Evolutionary conservation across 2,113 vertebrate genomes (phyloP).

Genomic region (Podilymbus podiceps): DNA sequence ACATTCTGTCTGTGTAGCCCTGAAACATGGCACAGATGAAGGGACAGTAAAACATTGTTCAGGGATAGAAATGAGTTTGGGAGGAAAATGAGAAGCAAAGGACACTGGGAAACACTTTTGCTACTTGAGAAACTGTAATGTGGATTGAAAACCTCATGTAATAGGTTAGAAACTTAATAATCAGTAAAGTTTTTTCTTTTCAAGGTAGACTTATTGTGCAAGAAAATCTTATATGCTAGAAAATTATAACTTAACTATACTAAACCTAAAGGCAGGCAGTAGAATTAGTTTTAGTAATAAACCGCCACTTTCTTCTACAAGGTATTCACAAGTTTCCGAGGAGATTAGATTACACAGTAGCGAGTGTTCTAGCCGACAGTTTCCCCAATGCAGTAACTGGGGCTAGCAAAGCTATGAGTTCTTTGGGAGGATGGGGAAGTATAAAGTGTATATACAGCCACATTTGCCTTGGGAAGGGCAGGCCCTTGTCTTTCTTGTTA

Average conservation of each 20-base stretch:
- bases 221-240: not conserved
- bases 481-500: not conserved
- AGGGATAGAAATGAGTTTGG: not conserved
- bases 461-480: not conserved
- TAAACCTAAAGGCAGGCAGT: not conserved
- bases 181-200: not conserved
- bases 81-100: not conserved
- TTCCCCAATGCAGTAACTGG: not conserved
- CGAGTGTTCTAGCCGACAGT: not conserved
- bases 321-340: not conserved
- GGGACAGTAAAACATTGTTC: not conserved
- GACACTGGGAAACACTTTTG: not conserved
- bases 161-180: not conserved
- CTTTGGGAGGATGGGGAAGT: fast-evolving
- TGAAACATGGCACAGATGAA: not conserved
- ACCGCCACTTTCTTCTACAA: not conserved
- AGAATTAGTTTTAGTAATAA: not conserved
- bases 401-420: not conserved
- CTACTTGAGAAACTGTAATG: not conserved
- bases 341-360: not conserved
- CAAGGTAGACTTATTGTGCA: not conserved
- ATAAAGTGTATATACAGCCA: not conserved
- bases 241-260: not conserved
- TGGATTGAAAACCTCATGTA: not conserved
- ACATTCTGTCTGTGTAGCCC: not conserved